These are phyloP conservation scores for Trimorus sp. DNA, from an alignment of 2,888 invertebrate species.

Conservation along the genomic window DNA sequence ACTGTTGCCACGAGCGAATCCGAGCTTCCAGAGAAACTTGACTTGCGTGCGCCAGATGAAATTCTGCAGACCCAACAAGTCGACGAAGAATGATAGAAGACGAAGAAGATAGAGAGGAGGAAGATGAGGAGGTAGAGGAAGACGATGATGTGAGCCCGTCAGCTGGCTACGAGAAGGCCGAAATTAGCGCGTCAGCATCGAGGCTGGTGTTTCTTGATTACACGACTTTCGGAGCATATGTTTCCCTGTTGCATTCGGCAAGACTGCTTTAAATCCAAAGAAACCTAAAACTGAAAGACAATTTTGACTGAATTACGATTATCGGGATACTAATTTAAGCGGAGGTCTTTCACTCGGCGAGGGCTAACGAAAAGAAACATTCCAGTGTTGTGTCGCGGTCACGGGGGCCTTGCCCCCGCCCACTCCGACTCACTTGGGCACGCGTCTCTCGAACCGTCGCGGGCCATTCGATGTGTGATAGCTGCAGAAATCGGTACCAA, in stretches of 20 bases:
- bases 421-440: background rate
- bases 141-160: constrained; percentile 12
- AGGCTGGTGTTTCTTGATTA: constrained; percentile 38
- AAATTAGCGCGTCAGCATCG: constrained; percentile 58
- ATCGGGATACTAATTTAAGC: constrained; percentile 52
- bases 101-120: constrained; percentile 1
- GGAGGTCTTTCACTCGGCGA: constrained; percentile 39
- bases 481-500: constrained; percentile 56
- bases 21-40: constrained; percentile 35
- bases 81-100: constrained; percentile 9
- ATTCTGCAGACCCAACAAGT: background rate
- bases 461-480: constrained; percentile 46
- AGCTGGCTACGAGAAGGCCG: constrained; percentile 34
- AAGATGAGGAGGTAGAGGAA: background rate
- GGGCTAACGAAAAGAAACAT: constrained; percentile 51
- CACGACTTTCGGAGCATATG: constrained; percentile 33
- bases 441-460: constrained; percentile 25
- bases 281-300: constrained; percentile 70
- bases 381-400: constrained; percentile 57
- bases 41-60: constrained; percentile 40
- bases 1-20: background rate
- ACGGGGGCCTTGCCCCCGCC: background rate
- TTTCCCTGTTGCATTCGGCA: constrained; percentile 68
- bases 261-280: constrained; percentile 78
- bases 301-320: constrained; percentile 71